phyloP scores from a whole-genome alignment of 1,140 invertebrate species.

The Limonius californicus region DNA sequence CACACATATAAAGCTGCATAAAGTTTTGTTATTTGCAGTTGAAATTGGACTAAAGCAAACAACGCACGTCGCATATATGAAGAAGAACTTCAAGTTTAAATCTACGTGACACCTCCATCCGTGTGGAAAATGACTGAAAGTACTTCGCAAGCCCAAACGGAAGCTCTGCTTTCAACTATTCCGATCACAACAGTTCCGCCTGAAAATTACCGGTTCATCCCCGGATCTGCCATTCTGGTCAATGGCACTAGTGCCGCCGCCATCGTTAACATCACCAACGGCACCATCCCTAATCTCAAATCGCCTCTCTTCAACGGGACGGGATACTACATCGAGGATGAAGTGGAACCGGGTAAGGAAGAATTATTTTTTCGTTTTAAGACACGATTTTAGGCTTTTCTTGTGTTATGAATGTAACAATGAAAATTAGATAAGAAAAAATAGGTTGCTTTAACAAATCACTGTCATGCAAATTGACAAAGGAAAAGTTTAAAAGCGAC shows the following conservation, averaged over 20 bases:
- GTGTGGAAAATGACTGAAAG: not conserved
- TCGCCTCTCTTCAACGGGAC: constrained; percentile 31
- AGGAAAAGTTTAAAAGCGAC: no score
- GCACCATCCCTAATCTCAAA: constrained; percentile 8
- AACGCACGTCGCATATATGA: constrained; percentile 19
- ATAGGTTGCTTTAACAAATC: no score
- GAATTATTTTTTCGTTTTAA: no score
- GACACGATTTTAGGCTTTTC: no score
- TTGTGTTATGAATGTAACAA: no score
- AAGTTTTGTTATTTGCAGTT: no score
- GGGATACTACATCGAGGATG: constrained; percentile 44
- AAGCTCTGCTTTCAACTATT: constrained; percentile 16
- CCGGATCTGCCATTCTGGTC: constrained; percentile 16
- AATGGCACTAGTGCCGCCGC: not conserved
- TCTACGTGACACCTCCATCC: not conserved
- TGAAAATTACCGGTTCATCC: constrained; percentile 30
- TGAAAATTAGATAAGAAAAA: no score
- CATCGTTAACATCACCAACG: not conserved
- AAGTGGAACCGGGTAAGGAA: constrained; percentile 40
- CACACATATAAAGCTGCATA: no score
- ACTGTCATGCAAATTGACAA: no score
- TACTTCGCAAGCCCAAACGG: not conserved
- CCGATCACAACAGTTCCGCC: constrained; percentile 23
- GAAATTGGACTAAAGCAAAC: no score
- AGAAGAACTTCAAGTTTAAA: constrained; percentile 14